Base-by-base conservation (phyloP, 2,888 invertebrate genomes). In the Sinodicranocentrus sp. region DNA sequence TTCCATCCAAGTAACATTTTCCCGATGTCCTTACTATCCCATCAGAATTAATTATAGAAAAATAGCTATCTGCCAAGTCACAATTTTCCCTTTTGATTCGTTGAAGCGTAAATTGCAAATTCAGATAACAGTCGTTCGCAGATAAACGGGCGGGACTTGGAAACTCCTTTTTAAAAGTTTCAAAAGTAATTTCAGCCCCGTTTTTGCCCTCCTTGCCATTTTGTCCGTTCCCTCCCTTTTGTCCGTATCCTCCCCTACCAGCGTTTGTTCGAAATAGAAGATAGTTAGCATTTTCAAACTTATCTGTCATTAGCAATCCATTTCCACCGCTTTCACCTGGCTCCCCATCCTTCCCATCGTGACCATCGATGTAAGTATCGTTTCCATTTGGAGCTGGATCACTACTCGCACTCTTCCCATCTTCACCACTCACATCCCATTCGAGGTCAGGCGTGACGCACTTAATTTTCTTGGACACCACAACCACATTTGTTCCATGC, bases 241-340 rank as follows among this genome's bases (percentile, higher is more conserved):
- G 89, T 13, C 89, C 89, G 10, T 79, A 68, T 52, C 89, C 85
- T 26, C 89, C 89, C 10, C 82, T 78, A 1, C 89, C 89, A n/a
- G 89, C 89, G 61, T 88, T 86, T 15, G 89, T 87, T 61, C 82
- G 86, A 77, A 89, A 86, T 19, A 83, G 87, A 10, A 89, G 85
- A 26, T 86, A 83, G 44, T 87, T 71, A 1, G 85, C 76, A 80
- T 88, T 85, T 57, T 85, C 80, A 57, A 89, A 86, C 1, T 83
- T 68, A 10, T 87, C 80, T 3, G 85, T 76, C 26, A 88, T 21
- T 67, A 89, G 78, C 13, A 82, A 68, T 21, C 89, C 85, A 79
- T 89, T 89, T 1, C 90, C 89, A 17, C 89, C 90, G 84, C 89
- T 89, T 84, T 89, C 88, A 10, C 89, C 89, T 48, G 88, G 80